Base-by-base conservation (phyloP, 2,113 vertebrate species). In the Oceanodroma tethys region DNA sequence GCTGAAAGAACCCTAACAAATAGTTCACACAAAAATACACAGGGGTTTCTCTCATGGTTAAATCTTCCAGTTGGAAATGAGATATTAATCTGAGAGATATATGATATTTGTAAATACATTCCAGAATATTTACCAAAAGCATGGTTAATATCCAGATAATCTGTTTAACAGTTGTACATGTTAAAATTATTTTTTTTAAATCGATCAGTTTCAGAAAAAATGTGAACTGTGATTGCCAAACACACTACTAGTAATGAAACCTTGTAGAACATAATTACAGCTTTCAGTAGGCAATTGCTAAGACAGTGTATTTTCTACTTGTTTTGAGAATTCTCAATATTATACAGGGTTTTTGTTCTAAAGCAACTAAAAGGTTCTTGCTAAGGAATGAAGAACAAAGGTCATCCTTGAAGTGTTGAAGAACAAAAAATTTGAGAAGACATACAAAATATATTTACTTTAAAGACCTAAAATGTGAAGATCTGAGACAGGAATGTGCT, bases 331-430 rank as follows among this genome's bases (percentile, higher is more conserved):
- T 73, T 47, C 4, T 45, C 17, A 30, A 1, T 40, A 27, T 53
- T 30, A 38, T 7, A 22, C 4, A 42, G 10, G 1, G 0, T 0
- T 1, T 84, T 84, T 59, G 13, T 27, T 83, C 60, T 30, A n/a
- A 91, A 56, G 7, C 1, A 52, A 47, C 13, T 25, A 32, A 70
- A 73, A 66, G 1, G 1, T n/a, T 36, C 13, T 90, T 91, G 19
- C 11, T 72, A 72, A n/a, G 7, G 23, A 81, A 66, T 0, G 1
- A 71, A 73, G 13, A 10, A 63, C 6, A 55, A 75, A 84, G 23
- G 8, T 55, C 16, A 42, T 42, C 13, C 8, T 15, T 59, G 25
- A 71, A 67, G 5, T 55, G 8, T 0, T 43, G 9, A 67, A 50
- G 22, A 63, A 38, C 6, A 60, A 76, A 68, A 71, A 40, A 8